Conservation (phyloP, 2,888 invertebrate species). For the Mimas tiliae region DNA sequence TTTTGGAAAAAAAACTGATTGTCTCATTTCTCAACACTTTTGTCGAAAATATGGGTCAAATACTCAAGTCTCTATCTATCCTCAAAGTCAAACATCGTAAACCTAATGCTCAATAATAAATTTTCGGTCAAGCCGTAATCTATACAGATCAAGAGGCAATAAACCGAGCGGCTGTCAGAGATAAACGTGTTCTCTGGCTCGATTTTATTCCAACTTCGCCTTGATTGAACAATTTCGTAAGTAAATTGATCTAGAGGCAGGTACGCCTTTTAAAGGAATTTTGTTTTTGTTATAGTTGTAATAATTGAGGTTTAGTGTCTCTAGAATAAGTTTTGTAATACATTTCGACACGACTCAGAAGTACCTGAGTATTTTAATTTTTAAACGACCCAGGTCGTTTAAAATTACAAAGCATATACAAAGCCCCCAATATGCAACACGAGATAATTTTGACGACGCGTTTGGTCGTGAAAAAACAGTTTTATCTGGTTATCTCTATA, state of each 20-base stretch:
- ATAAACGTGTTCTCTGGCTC: not conserved
- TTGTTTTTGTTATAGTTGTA: not conserved
- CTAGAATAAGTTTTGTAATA: not conserved
- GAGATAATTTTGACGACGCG: too few relatives aligned
- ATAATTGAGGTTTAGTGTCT: not conserved
- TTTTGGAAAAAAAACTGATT: too few relatives aligned
- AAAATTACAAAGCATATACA: too few relatives aligned
- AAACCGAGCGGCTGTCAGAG: not conserved
- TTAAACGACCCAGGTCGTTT: too few relatives aligned
- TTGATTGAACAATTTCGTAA: conserved; percentile 16
- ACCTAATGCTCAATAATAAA: not conserved
- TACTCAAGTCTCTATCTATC: too few relatives aligned
- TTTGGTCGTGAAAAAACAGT: too few relatives aligned
- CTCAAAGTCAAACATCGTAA: not conserved
- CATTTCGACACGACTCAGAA: not conserved
- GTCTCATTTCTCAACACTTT: too few relatives aligned
- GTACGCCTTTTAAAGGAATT: not conserved
- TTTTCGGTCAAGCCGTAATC: not conserved
- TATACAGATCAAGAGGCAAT: conserved; percentile 16
- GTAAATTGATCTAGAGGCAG: not conserved
- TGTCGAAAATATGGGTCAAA: too few relatives aligned
- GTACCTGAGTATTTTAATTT: too few relatives aligned
- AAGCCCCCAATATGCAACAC: too few relatives aligned
- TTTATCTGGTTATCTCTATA: too few relatives aligned
- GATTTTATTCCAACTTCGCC: not conserved